These are phyloP conservation scores for Drosophila tropicalis DNA, from an alignment of 1,140 invertebrate species.

Conservation along the genomic window DNA sequence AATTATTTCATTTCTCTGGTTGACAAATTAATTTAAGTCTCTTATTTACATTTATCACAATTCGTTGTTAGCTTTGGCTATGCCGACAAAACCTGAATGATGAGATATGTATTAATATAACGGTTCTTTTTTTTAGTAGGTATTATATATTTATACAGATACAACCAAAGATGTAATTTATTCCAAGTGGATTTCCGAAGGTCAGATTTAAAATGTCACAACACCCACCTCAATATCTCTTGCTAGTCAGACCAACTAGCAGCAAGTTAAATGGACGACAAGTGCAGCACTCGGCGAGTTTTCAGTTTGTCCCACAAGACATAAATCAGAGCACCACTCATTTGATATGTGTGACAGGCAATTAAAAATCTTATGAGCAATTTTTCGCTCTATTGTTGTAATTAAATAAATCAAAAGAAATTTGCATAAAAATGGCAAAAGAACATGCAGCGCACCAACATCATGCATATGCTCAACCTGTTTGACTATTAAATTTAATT, in stretches of 20 bases:
- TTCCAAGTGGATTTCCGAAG: slow-evolving; percentile 60
- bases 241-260: background rate
- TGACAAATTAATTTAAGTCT: slow-evolving; percentile 62
- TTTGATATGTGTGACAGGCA: slow-evolving; percentile 67
- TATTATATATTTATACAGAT: background rate
- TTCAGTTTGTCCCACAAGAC: slow-evolving; percentile 27
- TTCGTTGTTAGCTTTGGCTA: slow-evolving; percentile 27
- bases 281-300: background rate
- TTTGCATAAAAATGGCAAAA: slow-evolving; percentile 27
- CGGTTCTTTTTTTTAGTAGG: slow-evolving; percentile 1
- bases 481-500: slow-evolving; percentile 60
- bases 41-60: slow-evolving; percentile 38
- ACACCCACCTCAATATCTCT: slow-evolving; percentile 1
- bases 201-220: slow-evolving; percentile 66
- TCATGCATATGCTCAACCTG: slow-evolving; percentile 52
- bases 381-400: slow-evolving; percentile 48
- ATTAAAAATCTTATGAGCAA: slow-evolving; percentile 60
- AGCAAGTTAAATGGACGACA: background rate
- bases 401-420: slow-evolving; percentile 39
- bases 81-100: slow-evolving; percentile 37
- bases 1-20: slow-evolving; percentile 5
- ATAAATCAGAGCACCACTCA: slow-evolving; percentile 53
- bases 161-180: background rate
- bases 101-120: slow-evolving; percentile 37
- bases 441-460: slow-evolving; percentile 43